Conservation (phyloP, 2,113 vertebrate genomes). For the Labrus mixtus region DNA sequence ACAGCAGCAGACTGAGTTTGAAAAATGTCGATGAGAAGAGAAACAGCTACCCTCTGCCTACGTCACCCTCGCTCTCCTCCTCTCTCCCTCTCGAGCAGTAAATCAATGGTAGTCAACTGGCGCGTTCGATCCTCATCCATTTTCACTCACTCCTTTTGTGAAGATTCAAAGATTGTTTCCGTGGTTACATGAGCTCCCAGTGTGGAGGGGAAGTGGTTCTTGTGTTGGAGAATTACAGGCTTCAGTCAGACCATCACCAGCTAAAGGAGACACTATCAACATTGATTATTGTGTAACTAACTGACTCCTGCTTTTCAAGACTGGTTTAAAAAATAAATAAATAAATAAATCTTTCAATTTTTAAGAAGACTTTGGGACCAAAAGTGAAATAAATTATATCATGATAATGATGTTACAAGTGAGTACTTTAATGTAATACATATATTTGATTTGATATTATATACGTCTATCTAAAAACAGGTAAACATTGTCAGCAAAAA, state of each 20-base stretch:
- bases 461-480: too few relatives aligned
- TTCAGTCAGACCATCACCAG: constrained; percentile 13
- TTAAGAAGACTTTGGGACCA: too few relatives aligned
- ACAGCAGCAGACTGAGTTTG: neutral
- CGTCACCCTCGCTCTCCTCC: constrained; percentile 24
- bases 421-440: too few relatives aligned
- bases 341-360: too few relatives aligned
- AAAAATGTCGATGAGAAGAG: constrained; percentile 1
- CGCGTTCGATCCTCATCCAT: constrained; percentile 53
- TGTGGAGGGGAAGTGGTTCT: constrained; percentile 36
- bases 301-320: constrained; percentile 6
- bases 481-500: too few relatives aligned
- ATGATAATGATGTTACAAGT: too few relatives aligned
- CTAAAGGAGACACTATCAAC: constrained; percentile 18
- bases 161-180: constrained; percentile 63
- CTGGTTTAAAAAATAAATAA: neutral
- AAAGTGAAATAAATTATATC: too few relatives aligned
- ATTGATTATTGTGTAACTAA: constrained; percentile 15
- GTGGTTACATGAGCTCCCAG: constrained; percentile 59
- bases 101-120: constrained; percentile 63
- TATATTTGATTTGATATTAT: too few relatives aligned
- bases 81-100: constrained; percentile 21
- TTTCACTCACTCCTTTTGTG: constrained; percentile 50
- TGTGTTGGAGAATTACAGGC: constrained; percentile 44
- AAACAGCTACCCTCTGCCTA: constrained; percentile 33